Percentiles rank a stretch among this genome's conserved stretches.
phyloP scores from a whole-genome alignment of 2,888 invertebrate species.

The Girardia tigrina region DNA sequence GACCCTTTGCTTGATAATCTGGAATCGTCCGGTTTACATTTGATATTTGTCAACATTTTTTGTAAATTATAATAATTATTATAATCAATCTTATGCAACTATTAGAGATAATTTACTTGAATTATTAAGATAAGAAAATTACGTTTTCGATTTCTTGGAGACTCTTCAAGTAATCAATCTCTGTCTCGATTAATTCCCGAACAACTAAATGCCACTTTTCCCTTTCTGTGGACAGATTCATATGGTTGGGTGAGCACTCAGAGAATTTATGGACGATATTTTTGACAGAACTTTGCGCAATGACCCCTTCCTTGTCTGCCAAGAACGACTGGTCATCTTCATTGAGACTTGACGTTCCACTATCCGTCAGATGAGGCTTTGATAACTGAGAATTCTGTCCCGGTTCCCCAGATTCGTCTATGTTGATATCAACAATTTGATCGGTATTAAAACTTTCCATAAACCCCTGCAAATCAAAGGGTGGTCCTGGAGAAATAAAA shows the following conservation, averaged over 20 bases:
- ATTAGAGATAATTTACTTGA: neutral
- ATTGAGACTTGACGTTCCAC: slow-evolving; percentile 10
- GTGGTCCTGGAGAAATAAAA: neutral
- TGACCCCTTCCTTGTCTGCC: neutral
- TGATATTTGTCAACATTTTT: too few species aligned
- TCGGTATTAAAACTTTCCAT: neutral
- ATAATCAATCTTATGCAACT: too few species aligned
- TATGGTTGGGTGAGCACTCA: neutral
- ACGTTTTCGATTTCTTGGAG: slow-evolving; percentile 27
- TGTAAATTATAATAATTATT: too few species aligned
- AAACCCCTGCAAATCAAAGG: neutral
- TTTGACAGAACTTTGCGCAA: neutral
- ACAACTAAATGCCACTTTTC: slow-evolving; percentile 18
- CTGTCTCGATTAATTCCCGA: slow-evolving; percentile 27
- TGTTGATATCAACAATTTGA: neutral
- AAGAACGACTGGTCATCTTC: neutral
- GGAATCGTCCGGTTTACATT: too few species aligned
- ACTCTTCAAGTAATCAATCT: slow-evolving; percentile 19
- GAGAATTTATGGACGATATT: slow-evolving; percentile 8
- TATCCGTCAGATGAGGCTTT: neutral
- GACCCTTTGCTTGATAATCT: too few species aligned
- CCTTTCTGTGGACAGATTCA: neutral
- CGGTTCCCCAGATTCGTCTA: neutral
- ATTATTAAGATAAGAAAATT: too few species aligned
- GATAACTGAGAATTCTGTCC: neutral